A percentile compares a stretch with the other conserved stretches of the same genome.
These are phyloP conservation scores for Zalophus californianus DNA, from an alignment of 2,797 vertebrate species.

Conservation along the genomic window DNA sequence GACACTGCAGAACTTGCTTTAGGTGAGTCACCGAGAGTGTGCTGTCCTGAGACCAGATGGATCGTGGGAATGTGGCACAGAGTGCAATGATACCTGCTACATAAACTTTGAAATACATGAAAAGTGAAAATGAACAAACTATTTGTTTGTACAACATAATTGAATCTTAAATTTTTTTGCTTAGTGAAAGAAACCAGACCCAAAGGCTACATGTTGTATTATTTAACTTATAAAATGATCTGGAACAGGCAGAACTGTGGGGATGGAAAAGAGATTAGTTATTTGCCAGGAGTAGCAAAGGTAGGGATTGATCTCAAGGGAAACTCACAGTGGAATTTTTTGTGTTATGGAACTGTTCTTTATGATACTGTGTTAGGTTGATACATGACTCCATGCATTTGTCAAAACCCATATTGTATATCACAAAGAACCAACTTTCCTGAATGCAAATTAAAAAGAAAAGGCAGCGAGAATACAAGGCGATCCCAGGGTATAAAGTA, in stretches of 20 bases:
- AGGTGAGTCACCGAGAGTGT: accelerated
- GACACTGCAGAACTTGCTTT: background rate
- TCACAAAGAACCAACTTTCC: background rate
- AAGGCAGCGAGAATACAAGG: background rate
- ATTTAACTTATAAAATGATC: background rate
- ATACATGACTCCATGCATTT: background rate
- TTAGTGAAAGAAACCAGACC: background rate
- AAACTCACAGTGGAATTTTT: background rate
- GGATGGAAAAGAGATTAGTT: background rate
- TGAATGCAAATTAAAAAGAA: background rate
- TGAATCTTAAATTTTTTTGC: background rate
- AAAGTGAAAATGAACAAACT: background rate
- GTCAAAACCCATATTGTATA: background rate
- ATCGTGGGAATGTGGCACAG: background rate
- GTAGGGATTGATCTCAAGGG: background rate
- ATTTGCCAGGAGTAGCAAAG: background rate
- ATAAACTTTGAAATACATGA: background rate
- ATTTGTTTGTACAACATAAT: background rate
- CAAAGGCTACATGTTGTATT: background rate
- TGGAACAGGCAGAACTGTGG: background rate
- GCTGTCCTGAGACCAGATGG: background rate
- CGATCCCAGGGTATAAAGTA: background rate
- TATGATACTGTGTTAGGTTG: background rate
- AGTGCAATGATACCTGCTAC: background rate
- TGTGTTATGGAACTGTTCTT: background rate